phyloP scores from a whole-genome alignment of 2,113 vertebrate species.

The Syngnathus typhle region DNA sequence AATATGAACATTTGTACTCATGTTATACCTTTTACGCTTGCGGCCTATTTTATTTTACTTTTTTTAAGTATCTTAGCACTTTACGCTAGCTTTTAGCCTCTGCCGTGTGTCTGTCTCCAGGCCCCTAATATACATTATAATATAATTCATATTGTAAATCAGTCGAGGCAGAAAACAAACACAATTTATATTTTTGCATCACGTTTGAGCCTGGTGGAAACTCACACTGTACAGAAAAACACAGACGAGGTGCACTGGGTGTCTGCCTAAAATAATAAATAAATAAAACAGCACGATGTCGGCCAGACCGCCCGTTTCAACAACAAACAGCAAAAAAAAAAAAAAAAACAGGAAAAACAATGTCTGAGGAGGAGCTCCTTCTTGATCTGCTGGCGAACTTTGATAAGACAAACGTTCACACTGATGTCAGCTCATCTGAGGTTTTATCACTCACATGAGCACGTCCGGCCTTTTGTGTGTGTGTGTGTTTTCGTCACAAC shows the following conservation, averaged over 20 bases:
- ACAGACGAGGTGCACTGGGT: neutral
- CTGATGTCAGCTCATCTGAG: conserved; percentile 58
- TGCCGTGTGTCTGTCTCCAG: conserved; percentile 34
- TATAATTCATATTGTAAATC: conserved; percentile 53
- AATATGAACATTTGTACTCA: conserved; percentile 18
- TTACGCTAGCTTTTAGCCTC: conserved; percentile 61
- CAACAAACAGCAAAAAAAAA: neutral
- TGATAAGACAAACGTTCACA: conserved; percentile 6
- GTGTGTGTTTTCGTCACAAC: neutral
- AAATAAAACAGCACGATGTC: neutral
- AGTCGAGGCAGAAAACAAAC: conserved; percentile 56
- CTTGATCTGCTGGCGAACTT: neutral
- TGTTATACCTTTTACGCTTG: conserved; percentile 54
- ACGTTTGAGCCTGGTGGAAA: conserved; percentile 40
- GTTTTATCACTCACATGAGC: conserved; percentile 38
- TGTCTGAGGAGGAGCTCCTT: neutral
- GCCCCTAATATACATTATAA: conserved; percentile 50
- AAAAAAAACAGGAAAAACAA: neutral
- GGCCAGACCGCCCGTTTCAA: neutral
- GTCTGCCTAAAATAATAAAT: neutral
- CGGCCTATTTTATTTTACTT: conserved; percentile 26
- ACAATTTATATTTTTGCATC: conserved; percentile 61
- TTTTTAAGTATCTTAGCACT: conserved; percentile 60
- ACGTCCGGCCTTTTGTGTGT: conserved; percentile 24
- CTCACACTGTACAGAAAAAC: conserved; percentile 26